Evolutionary conservation across 2,888 invertebrate species (phyloP).

Genomic region (Phaedon cochleariae): DNA sequence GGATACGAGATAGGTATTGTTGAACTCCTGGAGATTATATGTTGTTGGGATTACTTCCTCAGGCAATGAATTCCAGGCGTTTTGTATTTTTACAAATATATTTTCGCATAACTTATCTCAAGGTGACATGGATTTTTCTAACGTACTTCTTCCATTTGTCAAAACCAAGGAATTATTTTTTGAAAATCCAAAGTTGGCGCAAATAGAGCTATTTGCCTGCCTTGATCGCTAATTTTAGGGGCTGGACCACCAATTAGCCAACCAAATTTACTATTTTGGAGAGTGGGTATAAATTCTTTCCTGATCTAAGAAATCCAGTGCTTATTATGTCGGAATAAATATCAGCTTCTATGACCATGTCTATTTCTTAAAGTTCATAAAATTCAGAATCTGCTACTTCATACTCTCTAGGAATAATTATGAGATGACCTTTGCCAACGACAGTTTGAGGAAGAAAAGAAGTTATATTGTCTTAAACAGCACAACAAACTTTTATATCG

Average conservation of each 20-base stretch:
- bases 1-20: too few relatives aligned
- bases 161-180: background rate
- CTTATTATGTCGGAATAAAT: background rate
- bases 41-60: too few relatives aligned
- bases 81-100: background rate
- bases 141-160: background rate
- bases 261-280: background rate
- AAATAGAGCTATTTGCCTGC: too few relatives aligned
- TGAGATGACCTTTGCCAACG: too few relatives aligned
- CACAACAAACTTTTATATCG: too few relatives aligned
- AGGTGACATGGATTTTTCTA: background rate
- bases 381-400: background rate
- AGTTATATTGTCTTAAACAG: too few relatives aligned
- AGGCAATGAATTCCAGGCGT: background rate
- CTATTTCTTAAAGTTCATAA: background rate
- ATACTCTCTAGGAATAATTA: background rate
- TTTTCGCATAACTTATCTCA: background rate
- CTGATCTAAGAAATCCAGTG: background rate
- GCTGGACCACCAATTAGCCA: background rate
- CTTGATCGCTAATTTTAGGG: too few relatives aligned
- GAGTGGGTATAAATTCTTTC: background rate
- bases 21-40: too few relatives aligned
- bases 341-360: background rate
- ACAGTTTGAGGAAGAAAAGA: too few relatives aligned
- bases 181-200: too few relatives aligned